phyloP scores from a whole-genome alignment of 1,140 invertebrate genomes.

The Maniola jurtina region DNA sequence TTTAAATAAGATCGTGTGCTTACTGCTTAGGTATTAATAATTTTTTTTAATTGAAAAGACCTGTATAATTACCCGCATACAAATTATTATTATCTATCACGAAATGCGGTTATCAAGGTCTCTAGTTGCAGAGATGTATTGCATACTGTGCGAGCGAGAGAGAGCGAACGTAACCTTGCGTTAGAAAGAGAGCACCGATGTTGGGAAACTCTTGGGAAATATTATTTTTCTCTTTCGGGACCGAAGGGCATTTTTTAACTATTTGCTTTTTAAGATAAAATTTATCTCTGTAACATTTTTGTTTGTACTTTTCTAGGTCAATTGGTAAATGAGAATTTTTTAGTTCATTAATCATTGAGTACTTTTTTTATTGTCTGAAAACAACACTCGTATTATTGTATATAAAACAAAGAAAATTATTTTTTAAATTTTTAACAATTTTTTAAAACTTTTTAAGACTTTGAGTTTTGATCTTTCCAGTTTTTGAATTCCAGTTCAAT shows the following conservation, averaged over 20 bases:
- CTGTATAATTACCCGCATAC: constrained; percentile 69
- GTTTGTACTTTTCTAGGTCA: constrained; percentile 14
- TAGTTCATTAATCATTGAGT: not conserved
- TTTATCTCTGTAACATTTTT: constrained; percentile 11
- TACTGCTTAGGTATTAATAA: constrained; percentile 16
- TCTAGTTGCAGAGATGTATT: constrained; percentile 73
- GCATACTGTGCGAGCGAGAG: constrained; percentile 69
- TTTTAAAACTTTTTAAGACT: no score
- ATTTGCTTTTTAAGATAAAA: constrained; percentile 60
- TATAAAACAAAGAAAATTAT: not conserved
- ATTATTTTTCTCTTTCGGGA: constrained; percentile 72
- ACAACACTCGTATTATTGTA: not conserved
- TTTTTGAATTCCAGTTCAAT: no score
- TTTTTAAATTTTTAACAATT: not conserved
- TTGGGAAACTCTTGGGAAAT: constrained; percentile 76
- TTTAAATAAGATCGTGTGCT: constrained; percentile 25
- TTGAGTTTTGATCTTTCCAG: no score
- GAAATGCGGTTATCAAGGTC: constrained; percentile 77
- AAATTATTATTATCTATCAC: constrained; percentile 77
- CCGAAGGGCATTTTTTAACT: constrained; percentile 72
- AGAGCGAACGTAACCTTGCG: constrained; percentile 54
- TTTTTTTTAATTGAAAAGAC: constrained; percentile 46
- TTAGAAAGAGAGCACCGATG: constrained; percentile 57
- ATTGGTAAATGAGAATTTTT: constrained; percentile 7
- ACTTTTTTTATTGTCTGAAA: constrained; percentile 5